Evolutionary conservation across 2,113 vertebrate species (phyloP).

Genomic region (Oostethus manadensis): DNA sequence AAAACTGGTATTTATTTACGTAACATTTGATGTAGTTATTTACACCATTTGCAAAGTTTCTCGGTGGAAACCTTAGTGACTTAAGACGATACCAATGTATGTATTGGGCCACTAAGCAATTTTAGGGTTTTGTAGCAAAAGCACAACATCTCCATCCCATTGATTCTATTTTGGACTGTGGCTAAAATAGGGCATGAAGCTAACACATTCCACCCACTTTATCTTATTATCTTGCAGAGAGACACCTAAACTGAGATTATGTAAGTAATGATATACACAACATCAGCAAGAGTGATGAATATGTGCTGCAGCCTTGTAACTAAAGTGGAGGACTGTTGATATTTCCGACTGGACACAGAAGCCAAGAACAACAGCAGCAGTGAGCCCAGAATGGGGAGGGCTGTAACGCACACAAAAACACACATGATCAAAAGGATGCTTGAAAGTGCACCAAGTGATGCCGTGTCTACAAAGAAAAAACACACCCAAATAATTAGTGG

Average conservation of each 20-base stretch:
- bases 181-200: too few species aligned
- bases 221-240: neutral
- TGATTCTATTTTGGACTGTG: too few species aligned
- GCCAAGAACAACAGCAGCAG: conserved; percentile 49
- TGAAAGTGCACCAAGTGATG: conserved; percentile 7
- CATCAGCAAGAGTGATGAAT: conserved; percentile 28
- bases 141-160: too few species aligned
- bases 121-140: too few species aligned
- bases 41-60: too few species aligned
- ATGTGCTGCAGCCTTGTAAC: conserved; percentile 15
- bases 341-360: conserved; percentile 26
- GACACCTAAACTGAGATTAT: conserved; percentile 17
- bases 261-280: conserved; percentile 26
- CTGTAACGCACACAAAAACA: conserved; percentile 8
- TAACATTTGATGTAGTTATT: too few species aligned
- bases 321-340: conserved; percentile 32
- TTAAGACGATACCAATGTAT: too few species aligned
- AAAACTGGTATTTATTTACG: too few species aligned
- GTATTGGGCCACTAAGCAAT: too few species aligned
- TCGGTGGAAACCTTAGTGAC: too few species aligned
- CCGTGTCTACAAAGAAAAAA: conserved; percentile 1
- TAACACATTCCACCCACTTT: neutral
- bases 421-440: conserved; percentile 20
- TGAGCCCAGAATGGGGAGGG: conserved; percentile 17
- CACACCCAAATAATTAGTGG: conserved; percentile 14